Base-by-base conservation (phyloP, 2,888 invertebrate species). In the Agonopterix arenella region DNA sequence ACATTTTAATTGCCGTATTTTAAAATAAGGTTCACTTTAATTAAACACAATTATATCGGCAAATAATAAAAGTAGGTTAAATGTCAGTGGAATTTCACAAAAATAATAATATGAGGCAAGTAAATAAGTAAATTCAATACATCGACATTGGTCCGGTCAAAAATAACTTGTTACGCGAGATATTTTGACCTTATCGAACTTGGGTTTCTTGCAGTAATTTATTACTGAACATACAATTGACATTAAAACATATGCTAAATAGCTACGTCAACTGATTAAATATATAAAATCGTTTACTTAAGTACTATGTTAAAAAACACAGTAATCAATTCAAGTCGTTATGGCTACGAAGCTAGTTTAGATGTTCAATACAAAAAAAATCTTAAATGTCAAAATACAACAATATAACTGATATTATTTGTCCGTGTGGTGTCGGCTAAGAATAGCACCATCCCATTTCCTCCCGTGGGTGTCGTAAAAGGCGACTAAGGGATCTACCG, bases 151-250 rank as follows among this genome's bases (percentile, higher is more conserved):
- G n/a, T 44, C 44, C 45, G 18, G 16, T 13, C 48, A n/a, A 44
- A 45, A 28, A 45, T 51, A 46, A 46, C 49, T 11, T 49, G 52
- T 49, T 49, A 52, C 49, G 49, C 52, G 47, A 52, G 52, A 38
- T 11, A 41, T 49, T 28, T 47, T 40, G 52, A 52, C 52, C 50
- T 52, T 50, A 49, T 18, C 45, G 44, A 37, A 28, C 10, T 43
- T 40, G 11, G 9, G 46, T 42, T 36, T 28, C 28, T 28, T 11
- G 36, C 11, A 41, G 44, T 41, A 46, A 16, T 48, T 41, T 38
- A 45, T 44, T 41, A 44, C 51, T 48, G 37, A 46, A 9, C 46
- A 43, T 45, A 41, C 46, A 38, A 11, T 36, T 18, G 28, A 11
- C 9, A 38, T 45, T 44, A 28, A 28, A 28, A 28, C 28, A 28